phyloP scores from a whole-genome alignment of 2,888 invertebrate genomes.

The Brachyopa scutellaris region DNA sequence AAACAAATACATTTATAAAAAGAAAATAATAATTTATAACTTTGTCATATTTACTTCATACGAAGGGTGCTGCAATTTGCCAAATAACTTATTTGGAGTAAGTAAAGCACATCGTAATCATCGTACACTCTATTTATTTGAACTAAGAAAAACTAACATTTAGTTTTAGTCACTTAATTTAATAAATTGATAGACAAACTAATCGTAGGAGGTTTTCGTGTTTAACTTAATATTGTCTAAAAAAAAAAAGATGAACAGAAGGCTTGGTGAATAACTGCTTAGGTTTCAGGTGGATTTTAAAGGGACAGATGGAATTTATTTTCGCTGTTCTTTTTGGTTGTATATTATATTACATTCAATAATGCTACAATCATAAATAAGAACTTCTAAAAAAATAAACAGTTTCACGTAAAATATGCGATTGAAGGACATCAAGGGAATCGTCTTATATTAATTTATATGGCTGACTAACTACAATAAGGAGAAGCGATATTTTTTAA shows the following conservation, averaged over 20 bases:
- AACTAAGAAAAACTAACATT: background rate
- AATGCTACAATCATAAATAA: too few relatives aligned
- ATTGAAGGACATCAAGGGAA: background rate
- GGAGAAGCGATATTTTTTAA: background rate
- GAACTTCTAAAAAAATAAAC: too few relatives aligned
- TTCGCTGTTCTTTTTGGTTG: too few relatives aligned
- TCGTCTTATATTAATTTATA: constrained; percentile 2
- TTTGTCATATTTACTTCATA: constrained; percentile 2
- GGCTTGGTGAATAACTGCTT: background rate
- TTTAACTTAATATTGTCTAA: background rate
- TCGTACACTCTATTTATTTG: background rate
- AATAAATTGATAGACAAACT: background rate
- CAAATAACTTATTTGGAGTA: background rate
- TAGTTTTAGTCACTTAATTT: background rate
- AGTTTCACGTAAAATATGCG: too few relatives aligned
- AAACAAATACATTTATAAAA: background rate
- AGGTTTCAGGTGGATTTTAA: background rate
- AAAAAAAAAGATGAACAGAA: background rate
- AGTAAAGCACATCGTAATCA: background rate
- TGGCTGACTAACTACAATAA: background rate
- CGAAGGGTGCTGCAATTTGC: background rate
- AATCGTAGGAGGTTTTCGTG: background rate
- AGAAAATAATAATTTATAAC: background rate
- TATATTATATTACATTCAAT: too few relatives aligned
- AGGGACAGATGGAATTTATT: too few relatives aligned